Conservation (phyloP, 2,797 vertebrate genomes). For the Chiropotes sagulatus region DNA sequence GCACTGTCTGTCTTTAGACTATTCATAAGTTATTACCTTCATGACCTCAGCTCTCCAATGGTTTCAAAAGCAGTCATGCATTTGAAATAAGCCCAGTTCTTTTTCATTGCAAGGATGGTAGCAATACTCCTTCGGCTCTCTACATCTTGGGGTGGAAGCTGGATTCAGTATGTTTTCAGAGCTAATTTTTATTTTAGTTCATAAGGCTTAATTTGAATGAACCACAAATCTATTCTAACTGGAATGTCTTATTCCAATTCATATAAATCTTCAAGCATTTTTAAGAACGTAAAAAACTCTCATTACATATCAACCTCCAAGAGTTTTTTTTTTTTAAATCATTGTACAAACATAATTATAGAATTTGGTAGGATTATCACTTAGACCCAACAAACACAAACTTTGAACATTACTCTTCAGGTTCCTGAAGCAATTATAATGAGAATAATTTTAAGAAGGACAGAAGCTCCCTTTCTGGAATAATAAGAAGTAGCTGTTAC, state of each 20-base stretch:
- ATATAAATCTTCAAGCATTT: conserved; percentile 19
- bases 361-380: background rate
- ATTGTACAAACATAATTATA: background rate
- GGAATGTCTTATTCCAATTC: conserved; percentile 43
- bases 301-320: background rate
- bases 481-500: background rate
- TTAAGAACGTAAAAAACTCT: background rate
- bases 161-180: background rate
- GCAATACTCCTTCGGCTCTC: background rate
- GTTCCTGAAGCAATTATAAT: background rate
- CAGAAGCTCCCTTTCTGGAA: conserved; percentile 24
- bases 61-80: background rate
- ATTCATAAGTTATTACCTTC: background rate
- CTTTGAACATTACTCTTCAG: background rate
- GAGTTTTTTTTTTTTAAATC: background rate
- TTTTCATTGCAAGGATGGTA: background rate
- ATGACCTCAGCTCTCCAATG: background rate
- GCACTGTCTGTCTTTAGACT: background rate
- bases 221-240: conserved; percentile 10
- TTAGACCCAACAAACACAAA: conserved; percentile 5
- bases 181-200: conserved; percentile 44
- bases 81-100: background rate
- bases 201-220: conserved; percentile 41
- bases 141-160: background rate
- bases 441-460: background rate